These are phyloP conservation scores for Gambusia affinis DNA, from an alignment of 2,113 vertebrate genomes.

Conservation along the genomic window DNA sequence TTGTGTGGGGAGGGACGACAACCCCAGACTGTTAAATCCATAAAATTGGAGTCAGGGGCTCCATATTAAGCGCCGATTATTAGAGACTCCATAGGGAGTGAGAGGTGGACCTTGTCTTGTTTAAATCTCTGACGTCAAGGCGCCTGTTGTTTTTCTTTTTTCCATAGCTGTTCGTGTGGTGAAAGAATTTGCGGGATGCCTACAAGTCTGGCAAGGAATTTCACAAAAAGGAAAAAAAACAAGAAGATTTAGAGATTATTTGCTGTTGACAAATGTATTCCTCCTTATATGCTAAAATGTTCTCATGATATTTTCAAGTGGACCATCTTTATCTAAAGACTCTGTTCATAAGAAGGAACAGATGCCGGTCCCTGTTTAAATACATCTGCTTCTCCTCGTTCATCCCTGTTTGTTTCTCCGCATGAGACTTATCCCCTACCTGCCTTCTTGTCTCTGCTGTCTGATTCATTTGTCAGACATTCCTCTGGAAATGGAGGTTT, in stretches of 20 bases:
- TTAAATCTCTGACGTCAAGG: neutral
- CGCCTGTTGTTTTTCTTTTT: neutral
- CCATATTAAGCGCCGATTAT: neutral
- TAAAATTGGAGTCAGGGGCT: neutral
- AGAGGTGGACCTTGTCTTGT: neutral
- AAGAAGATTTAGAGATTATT: neutral
- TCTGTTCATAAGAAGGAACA: neutral
- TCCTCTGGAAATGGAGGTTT: constrained; percentile 45
- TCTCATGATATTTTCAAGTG: neutral
- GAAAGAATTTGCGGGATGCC: neutral
- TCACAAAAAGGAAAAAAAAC: neutral
- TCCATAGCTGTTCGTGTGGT: neutral
- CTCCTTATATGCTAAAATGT: neutral
- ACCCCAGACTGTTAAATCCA: neutral
- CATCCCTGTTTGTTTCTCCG: constrained; percentile 1
- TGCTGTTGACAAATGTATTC: neutral
- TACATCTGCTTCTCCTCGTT: neutral
- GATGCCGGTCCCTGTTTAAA: neutral
- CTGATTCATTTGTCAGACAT: constrained; percentile 39
- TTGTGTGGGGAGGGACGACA: neutral
- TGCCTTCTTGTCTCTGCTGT: neutral
- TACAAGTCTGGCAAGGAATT: neutral
- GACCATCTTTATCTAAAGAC: neutral
- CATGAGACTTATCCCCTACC: neutral
- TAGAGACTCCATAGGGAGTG: neutral